These are phyloP conservation scores for Drosophila meridiana DNA, from an alignment of 2,888 invertebrate genomes.

Conservation along the genomic window DNA sequence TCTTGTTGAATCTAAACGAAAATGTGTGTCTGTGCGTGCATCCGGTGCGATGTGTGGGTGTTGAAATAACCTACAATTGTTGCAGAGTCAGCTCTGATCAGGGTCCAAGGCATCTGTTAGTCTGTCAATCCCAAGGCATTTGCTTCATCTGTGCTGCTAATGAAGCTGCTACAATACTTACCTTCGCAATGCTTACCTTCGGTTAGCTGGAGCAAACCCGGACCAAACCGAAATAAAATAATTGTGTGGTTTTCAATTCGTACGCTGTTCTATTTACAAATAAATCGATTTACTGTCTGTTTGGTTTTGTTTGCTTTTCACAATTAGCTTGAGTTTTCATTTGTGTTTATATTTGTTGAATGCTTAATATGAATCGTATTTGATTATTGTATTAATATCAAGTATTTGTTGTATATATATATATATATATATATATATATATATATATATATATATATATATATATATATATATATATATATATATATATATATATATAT, in stretches of 20 bases:
- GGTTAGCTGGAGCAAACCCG: neutral
- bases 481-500: conserved; percentile 2
- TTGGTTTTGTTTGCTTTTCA: conserved; percentile 20
- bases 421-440: neutral
- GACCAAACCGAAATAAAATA: conserved; percentile 12
- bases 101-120: too few relatives aligned
- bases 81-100: too few relatives aligned
- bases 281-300: conserved; percentile 47
- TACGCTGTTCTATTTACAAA: conserved; percentile 64
- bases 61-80: too few relatives aligned
- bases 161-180: neutral
- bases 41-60: too few relatives aligned
- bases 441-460: conserved; percentile 28
- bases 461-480: conserved; percentile 6
- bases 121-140: too few relatives aligned
- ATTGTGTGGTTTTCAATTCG: conserved; percentile 65
- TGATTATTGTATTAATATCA: conserved; percentile 21
- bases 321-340: conserved; percentile 34
- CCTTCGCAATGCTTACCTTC: conserved; percentile 25
- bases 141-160: too few relatives aligned
- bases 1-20: too few relatives aligned
- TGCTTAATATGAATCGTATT: conserved; percentile 37
- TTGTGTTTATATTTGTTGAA: conserved; percentile 21
- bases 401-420: conserved; percentile 20
- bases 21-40: too few relatives aligned